A percentile compares a stretch with the other conserved stretches of the same genome.
phyloP scores from a whole-genome alignment of 2,113 vertebrate genomes.

The Atherinomorus stipes region DNA sequence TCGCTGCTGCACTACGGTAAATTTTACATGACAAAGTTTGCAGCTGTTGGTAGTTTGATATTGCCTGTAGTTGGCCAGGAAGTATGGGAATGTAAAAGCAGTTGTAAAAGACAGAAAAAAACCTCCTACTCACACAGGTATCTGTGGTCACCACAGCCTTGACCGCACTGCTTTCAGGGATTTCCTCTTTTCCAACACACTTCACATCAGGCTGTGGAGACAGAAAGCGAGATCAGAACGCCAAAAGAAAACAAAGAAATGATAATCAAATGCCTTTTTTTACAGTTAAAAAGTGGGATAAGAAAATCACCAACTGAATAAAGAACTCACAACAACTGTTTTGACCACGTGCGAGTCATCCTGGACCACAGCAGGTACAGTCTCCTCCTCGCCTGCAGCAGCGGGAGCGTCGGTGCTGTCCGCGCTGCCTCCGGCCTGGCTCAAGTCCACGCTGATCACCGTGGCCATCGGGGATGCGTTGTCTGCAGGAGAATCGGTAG shows the following conservation, averaged over 20 bases:
- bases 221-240: constrained; percentile 7
- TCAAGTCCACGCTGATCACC: fast-evolving
- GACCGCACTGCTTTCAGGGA: constrained; percentile 29
- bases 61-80: constrained; percentile 6
- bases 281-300: no score
- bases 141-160: background rate
- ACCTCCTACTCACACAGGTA: constrained; percentile 66
- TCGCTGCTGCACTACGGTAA: background rate
- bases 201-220: constrained; percentile 41
- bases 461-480: fast-evolving
- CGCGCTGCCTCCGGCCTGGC: no score
- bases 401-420: background rate
- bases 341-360: fast-evolving
- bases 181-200: constrained; percentile 56
- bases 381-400: fast-evolving
- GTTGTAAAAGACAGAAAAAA: background rate
- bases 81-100: background rate
- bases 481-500: background rate
- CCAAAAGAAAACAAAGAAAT: no score
- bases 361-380: fast-evolving
- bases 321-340: constrained; percentile 24
- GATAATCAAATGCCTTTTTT: no score
- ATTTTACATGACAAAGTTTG: constrained; percentile 2
- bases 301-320: background rate
- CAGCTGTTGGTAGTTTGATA: background rate